Conservation (phyloP, 2,888 invertebrate genomes). For the Notodonta dromedarius region DNA sequence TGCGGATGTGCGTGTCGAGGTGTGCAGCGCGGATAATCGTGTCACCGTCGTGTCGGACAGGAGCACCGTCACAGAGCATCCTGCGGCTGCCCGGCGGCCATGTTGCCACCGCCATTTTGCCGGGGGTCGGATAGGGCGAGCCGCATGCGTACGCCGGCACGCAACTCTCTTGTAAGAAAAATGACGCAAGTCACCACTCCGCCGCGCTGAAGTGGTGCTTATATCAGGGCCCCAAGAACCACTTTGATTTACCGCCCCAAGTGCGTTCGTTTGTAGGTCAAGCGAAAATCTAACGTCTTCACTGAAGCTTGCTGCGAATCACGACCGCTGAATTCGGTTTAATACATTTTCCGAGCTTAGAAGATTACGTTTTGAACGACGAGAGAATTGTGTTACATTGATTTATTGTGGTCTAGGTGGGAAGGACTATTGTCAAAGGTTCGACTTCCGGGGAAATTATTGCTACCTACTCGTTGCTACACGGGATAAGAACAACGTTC, state of each 20-base stretch:
- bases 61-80: conserved; percentile 77
- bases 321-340: conserved; percentile 72
- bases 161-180: conserved; percentile 69
- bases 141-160: conserved; percentile 82
- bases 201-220: conserved; percentile 57
- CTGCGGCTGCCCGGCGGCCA: conserved; percentile 83
- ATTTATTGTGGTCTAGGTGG: conserved; percentile 24
- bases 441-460: conserved; percentile 12
- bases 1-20: conserved; percentile 68
- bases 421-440: conserved; percentile 7
- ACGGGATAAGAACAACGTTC: neutral
- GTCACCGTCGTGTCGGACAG: conserved; percentile 74
- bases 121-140: conserved; percentile 74
- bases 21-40: conserved; percentile 69
- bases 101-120: conserved; percentile 84
- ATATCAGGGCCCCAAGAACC: conserved; percentile 53
- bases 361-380: conserved; percentile 48
- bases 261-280: conserved; percentile 79
- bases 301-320: conserved; percentile 77
- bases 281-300: conserved; percentile 66
- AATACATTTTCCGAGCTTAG: conserved; percentile 54
- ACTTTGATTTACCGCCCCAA: conserved; percentile 51
- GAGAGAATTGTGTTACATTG: conserved; percentile 43
- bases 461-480: conserved; percentile 8
- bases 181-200: conserved; percentile 65